Conservation (phyloP, 1,140 invertebrate genomes). For the Musca domestica region DNA sequence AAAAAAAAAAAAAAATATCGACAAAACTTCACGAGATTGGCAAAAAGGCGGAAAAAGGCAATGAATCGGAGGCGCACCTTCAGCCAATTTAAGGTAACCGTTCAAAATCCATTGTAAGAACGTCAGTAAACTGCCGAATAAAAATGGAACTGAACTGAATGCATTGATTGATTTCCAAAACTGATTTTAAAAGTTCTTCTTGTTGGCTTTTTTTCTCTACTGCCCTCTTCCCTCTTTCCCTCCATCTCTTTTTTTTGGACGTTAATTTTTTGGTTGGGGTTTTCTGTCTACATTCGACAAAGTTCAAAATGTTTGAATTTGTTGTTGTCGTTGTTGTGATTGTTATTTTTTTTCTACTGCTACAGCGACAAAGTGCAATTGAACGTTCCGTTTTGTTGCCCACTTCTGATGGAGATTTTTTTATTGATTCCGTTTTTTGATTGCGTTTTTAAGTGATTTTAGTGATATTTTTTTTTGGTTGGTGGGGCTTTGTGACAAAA, state of each 20-base stretch:
- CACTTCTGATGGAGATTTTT: too few species aligned
- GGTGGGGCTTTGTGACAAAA: constrained; percentile 10
- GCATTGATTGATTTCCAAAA: constrained; percentile 20
- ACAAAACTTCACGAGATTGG: neutral
- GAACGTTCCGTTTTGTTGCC: too few species aligned
- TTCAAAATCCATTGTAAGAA: too few species aligned
- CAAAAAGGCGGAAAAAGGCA: neutral
- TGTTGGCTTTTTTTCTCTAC: too few species aligned
- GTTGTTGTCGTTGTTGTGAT: neutral
- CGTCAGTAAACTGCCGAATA: too few species aligned
- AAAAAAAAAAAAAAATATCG: neutral
- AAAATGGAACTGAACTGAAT: too few species aligned
- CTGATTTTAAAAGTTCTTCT: constrained; percentile 13
- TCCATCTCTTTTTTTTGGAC: too few species aligned
- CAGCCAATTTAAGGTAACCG: constrained; percentile 9
- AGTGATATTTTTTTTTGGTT: constrained; percentile 3
- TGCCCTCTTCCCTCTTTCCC: too few species aligned
- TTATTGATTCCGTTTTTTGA: constrained; percentile 12
- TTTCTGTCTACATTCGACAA: too few species aligned
- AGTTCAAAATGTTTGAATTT: neutral
- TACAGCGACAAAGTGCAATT: too few species aligned
- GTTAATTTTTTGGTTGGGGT: too few species aligned
- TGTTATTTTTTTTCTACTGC: neutral
- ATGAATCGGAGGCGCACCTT: constrained; percentile 15
- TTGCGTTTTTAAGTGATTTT: constrained; percentile 22